These are phyloP conservation scores for Macrosiphum euphorbiae DNA, from an alignment of 2,888 invertebrate genomes.

Conservation along the genomic window DNA sequence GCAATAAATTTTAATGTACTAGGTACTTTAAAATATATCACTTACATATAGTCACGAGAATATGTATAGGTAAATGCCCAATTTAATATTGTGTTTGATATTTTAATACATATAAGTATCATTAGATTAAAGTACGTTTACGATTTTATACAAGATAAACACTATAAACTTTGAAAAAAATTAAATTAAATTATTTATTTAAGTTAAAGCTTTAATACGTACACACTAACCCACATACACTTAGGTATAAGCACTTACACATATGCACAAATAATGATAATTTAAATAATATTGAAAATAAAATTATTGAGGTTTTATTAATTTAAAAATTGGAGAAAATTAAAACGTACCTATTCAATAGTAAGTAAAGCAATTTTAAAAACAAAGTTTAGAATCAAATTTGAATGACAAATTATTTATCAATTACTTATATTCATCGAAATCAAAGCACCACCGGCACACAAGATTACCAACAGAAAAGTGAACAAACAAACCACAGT, in stretches of 20 bases:
- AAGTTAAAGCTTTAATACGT: background rate
- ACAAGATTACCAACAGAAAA: slow-evolving; percentile 61
- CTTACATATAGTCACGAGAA: background rate
- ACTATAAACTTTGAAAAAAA: background rate
- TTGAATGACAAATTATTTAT: slow-evolving; percentile 10
- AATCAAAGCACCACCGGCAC: slow-evolving; percentile 62
- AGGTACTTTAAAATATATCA: background rate
- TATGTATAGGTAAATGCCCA: background rate
- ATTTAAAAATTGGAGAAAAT: background rate
- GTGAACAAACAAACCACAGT: slow-evolving; percentile 57
- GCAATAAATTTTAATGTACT: background rate
- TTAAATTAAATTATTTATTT: background rate
- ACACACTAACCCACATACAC: background rate
- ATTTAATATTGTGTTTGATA: slow-evolving; percentile 1
- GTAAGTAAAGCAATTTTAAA: background rate
- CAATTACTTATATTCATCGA: slow-evolving; percentile 43
- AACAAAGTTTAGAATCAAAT: slow-evolving; percentile 13
- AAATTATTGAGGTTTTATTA: background rate
- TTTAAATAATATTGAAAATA: background rate
- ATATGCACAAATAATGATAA: background rate
- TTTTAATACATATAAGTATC: background rate
- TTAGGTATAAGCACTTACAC: background rate
- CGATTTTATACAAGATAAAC: background rate
- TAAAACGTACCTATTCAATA: background rate
- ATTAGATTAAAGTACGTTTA: background rate